Evolutionary conservation across 2,113 vertebrate species (phyloP).

Genomic region (Lepus americanus): DNA sequence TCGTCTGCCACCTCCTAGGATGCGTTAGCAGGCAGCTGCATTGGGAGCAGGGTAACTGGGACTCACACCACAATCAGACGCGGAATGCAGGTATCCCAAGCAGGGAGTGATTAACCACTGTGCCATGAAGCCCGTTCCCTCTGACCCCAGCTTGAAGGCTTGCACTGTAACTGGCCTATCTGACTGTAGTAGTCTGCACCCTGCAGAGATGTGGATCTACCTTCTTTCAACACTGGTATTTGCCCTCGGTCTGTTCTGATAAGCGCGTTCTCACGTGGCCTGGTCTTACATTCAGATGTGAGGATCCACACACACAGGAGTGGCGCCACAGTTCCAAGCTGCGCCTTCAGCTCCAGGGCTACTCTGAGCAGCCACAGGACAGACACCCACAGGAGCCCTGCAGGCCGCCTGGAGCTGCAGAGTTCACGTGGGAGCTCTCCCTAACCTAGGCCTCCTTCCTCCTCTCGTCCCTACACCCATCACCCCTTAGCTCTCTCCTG

Average conservation of each 20-base stretch:
- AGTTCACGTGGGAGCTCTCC: background rate
- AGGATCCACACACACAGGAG: background rate
- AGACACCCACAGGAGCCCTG: background rate
- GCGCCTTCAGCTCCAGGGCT: background rate
- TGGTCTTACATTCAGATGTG: background rate
- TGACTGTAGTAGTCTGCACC: background rate
- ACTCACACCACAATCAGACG: too few relatives aligned
- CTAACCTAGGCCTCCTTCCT: background rate
- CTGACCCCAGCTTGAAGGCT: background rate
- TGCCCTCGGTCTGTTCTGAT: background rate
- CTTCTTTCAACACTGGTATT: background rate
- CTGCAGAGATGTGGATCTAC: background rate
- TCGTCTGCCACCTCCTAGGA: too few relatives aligned
- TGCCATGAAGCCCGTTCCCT: too few relatives aligned
- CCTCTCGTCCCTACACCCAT: too few relatives aligned
- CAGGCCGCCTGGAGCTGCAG: background rate
- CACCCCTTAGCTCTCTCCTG: background rate
- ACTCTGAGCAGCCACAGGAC: background rate
- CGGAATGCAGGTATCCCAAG: too few relatives aligned
- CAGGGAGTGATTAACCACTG: too few relatives aligned
- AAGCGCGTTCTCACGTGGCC: background rate
- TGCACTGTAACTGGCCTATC: background rate
- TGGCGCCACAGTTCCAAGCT: background rate
- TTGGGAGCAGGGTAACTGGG: too few relatives aligned
- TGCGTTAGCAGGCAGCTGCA: too few relatives aligned